Conservation (phyloP, 2,797 vertebrate genomes). For the Danio tinwini region DNA sequence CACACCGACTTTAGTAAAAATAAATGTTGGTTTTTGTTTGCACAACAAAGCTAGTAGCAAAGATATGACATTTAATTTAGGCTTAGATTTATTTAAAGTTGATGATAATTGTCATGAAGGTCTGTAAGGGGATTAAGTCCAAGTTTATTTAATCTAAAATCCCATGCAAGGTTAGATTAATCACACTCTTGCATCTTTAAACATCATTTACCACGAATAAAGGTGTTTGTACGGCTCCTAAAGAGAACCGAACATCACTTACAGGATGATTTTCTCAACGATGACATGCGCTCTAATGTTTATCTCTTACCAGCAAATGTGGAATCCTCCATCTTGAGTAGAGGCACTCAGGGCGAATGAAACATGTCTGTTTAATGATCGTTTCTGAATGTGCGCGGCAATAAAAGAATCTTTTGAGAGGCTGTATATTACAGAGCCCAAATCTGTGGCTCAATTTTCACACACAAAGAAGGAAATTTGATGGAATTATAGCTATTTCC, state of each 20-base stretch:
- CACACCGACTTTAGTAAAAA: no score
- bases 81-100: neutral
- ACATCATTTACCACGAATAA: slow-evolving; percentile 29
- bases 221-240: slow-evolving; percentile 11
- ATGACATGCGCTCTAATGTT: slow-evolving; percentile 17
- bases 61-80: neutral
- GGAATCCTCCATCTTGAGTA: slow-evolving; percentile 41
- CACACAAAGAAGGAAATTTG: slow-evolving; percentile 78
- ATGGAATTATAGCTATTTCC: slow-evolving; percentile 84
- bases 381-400: slow-evolving; percentile 78
- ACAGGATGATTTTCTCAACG: slow-evolving; percentile 2
- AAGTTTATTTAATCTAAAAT: slow-evolving; percentile 16
- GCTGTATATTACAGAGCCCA: slow-evolving; percentile 80
- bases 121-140: neutral
- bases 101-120: neutral
- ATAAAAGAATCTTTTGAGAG: slow-evolving; percentile 77
- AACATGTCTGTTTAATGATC: slow-evolving; percentile 82
- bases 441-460: slow-evolving; percentile 78
- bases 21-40: neutral
- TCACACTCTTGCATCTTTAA: neutral
- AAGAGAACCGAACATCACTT: slow-evolving; percentile 27
- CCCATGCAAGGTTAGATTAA: slow-evolving; percentile 5
- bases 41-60: neutral
- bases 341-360: slow-evolving; percentile 70
- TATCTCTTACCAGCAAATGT: slow-evolving; percentile 16